Evolutionary conservation across 2,888 invertebrate genomes (phyloP).

Genomic region (Erebia epiphron): DNA sequence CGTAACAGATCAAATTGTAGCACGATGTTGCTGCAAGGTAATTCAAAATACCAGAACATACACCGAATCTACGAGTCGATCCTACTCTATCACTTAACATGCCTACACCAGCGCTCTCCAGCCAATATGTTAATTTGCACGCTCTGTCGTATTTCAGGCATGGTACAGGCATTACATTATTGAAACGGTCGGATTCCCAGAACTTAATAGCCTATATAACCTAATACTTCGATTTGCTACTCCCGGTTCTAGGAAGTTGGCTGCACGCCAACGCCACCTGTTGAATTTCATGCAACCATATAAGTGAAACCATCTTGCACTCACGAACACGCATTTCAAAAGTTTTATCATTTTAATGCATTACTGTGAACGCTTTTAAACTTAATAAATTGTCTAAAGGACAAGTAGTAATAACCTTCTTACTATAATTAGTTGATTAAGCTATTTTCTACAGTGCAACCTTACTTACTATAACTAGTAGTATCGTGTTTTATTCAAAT

Average conservation of each 20-base stretch:
- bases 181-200: slow-evolving; percentile 18
- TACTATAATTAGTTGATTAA: slow-evolving; percentile 1
- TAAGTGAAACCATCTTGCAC: slow-evolving; percentile 31
- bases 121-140: slow-evolving; percentile 14
- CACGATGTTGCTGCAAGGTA: slow-evolving; percentile 2
- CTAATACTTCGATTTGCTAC: slow-evolving; percentile 43
- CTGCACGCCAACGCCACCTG: slow-evolving; percentile 65
- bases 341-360: slow-evolving; percentile 21
- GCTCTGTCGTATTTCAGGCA: slow-evolving; percentile 14
- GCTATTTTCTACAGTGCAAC: too few relatives aligned
- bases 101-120: background rate
- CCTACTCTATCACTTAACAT: background rate
- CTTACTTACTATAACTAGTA: background rate
- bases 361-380: slow-evolving; percentile 8
- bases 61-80: background rate
- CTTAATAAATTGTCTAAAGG: background rate
- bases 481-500: slow-evolving; percentile 14
- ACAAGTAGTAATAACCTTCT: background rate
- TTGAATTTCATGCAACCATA: slow-evolving; percentile 49
- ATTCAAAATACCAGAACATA: slow-evolving; percentile 4
- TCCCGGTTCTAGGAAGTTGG: slow-evolving; percentile 44
- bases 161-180: slow-evolving; percentile 19
- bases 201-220: slow-evolving; percentile 42
- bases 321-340: slow-evolving; percentile 18
- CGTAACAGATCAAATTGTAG: background rate